A percentile compares a stretch with the other conserved stretches of the same genome.
phyloP scores from a whole-genome alignment of 1,140 invertebrate genomes.

The Nephotettix cincticeps region DNA sequence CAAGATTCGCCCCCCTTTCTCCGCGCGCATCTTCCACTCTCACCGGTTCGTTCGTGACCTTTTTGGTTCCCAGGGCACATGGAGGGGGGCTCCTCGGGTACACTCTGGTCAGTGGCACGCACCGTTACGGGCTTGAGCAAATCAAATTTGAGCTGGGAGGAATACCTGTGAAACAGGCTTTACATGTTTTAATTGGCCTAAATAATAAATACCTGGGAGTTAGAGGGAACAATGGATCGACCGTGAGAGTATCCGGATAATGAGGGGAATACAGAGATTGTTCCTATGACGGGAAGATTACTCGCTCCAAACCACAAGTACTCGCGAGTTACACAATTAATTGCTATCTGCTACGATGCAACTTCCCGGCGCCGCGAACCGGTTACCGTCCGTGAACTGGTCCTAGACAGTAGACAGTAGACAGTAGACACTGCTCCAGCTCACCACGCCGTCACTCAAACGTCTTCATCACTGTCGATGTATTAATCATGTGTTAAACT shows the following conservation, averaged over 20 bases:
- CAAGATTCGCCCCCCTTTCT: conserved; percentile 21
- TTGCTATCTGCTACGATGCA: neutral
- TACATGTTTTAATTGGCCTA: too few relatives aligned
- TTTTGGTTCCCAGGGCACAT: conserved; percentile 21
- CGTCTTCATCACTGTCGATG: too few relatives aligned
- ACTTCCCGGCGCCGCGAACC: neutral
- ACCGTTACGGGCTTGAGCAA: neutral
- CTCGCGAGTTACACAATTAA: neutral
- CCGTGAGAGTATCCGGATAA: too few relatives aligned
- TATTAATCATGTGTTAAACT: too few relatives aligned
- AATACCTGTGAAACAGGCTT: conserved; percentile 5
- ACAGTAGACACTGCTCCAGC: too few relatives aligned
- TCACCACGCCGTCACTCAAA: too few relatives aligned
- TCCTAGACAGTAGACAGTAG: neutral
- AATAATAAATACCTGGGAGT: too few relatives aligned
- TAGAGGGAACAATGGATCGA: too few relatives aligned
- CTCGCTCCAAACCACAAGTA: too few relatives aligned
- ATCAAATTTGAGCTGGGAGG: neutral
- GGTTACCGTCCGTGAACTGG: neutral
- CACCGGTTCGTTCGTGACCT: conserved; percentile 13
- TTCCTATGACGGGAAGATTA: too few relatives aligned
- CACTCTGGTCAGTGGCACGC: conserved; percentile 16
- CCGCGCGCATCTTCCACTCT: neutral
- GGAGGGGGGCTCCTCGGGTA: conserved; percentile 14
- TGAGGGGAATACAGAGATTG: too few relatives aligned